These are phyloP conservation scores for Coelopa frigida DNA, from an alignment of 1,140 invertebrate genomes.

Conservation along the genomic window DNA sequence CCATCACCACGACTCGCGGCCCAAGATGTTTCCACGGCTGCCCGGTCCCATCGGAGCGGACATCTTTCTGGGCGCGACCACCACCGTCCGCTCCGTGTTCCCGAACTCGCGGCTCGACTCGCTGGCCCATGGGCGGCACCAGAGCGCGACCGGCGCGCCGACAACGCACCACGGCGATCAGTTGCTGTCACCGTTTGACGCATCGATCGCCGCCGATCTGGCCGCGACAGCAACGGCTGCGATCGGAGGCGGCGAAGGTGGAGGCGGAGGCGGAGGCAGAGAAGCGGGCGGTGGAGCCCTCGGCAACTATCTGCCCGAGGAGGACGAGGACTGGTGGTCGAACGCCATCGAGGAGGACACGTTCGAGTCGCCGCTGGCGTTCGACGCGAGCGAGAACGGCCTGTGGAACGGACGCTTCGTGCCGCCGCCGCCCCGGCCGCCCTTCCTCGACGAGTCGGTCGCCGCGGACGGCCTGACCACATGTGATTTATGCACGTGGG, in stretches of 20 bases:
- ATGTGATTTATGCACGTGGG: constrained; percentile 65
- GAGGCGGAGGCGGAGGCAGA: constrained; percentile 1
- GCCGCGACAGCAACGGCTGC: constrained; percentile 9
- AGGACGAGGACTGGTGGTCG: constrained; percentile 41
- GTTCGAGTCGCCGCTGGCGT: constrained; percentile 48
- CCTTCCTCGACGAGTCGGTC: constrained; percentile 56
- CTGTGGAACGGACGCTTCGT: constrained; percentile 60
- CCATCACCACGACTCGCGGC: too few species aligned
- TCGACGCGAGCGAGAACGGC: constrained; percentile 56
- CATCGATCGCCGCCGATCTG: constrained; percentile 5
- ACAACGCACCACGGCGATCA: constrained; percentile 20
- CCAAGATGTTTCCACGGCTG: constrained; percentile 35
- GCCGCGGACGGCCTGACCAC: constrained; percentile 60
- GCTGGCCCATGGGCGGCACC: constrained; percentile 14
- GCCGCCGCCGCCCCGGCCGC: constrained; percentile 58
- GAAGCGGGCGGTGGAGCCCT: constrained; percentile 5
- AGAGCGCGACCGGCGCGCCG: background rate
- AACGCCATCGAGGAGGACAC: constrained; percentile 45
- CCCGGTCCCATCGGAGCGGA: constrained; percentile 24
- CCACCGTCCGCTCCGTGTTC: constrained; percentile 36
- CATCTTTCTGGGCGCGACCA: constrained; percentile 33
- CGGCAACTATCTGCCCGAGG: constrained; percentile 26
- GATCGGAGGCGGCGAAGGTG: background rate
- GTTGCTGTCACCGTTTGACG: constrained; percentile 19
- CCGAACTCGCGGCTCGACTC: constrained; percentile 40